Evolutionary conservation across 2,888 invertebrate species (phyloP), one percentile per base, ranked within the genome.

Genomic region (Phalera bucephala): DNA sequence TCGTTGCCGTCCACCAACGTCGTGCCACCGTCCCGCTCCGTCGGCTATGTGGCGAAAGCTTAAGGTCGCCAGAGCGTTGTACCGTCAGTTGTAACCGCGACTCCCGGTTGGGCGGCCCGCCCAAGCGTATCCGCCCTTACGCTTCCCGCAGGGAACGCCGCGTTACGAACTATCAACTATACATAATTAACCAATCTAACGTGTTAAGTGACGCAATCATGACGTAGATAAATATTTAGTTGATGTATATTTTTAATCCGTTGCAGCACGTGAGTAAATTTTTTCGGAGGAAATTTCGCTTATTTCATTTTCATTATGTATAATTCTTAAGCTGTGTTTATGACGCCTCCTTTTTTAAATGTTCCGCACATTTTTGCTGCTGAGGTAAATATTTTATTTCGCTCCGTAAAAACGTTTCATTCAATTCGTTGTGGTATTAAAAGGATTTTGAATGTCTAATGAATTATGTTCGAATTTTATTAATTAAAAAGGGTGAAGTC

Each of bases 71-170:
- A 10, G 38, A 41, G 45, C 45, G 35, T 35, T 45, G 40, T 29
- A 37, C 26, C 63, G 67, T 59, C 74, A 78, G 78, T 79, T 11
- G 31, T 49, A 44, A 55, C 59, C 59, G 55, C 56, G 65, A 57
- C 69, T 49, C 38, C 56, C 68, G 73, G 36, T 50, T 52, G 62
- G 69, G 76, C 78, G 73, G 65, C 62, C 64, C 72, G 77, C 74
- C 67, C 65, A 53, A 39, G 40, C 37, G 30, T 44, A 15, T 42
- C 60, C 66, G 59, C 63, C 65, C 52, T 50, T 41, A 40, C 48
- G 28, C 31, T 44, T 37, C 29, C 30, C 35, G 23, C 15, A 19
- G 22, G 34, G 45, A 31, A 29, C 28, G 35, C 20, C 33, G 20
- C 11, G 31, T n/a, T 5, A 14, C 27, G 14, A 27, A 14, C 27